Conservation (phyloP, 35 echinoderm and acorn worm genomes). For the Amphiura filiformis region DNA sequence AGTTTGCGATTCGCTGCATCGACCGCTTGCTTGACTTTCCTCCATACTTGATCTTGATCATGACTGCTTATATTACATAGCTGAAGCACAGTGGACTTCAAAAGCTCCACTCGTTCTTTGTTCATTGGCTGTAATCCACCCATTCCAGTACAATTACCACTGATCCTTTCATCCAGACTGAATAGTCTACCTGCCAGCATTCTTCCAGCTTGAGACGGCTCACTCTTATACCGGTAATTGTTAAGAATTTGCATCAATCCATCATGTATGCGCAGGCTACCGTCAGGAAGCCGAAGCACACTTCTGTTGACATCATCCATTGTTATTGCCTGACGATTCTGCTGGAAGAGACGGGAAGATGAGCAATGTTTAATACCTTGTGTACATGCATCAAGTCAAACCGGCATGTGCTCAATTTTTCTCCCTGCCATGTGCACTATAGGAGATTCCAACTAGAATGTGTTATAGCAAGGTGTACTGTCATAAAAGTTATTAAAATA, state of each 20-base stretch:
- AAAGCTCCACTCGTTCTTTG: background rate
- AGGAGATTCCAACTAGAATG: too few relatives aligned
- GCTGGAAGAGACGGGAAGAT: too few relatives aligned
- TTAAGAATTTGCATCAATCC: background rate
- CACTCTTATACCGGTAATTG: background rate
- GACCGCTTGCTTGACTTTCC: background rate
- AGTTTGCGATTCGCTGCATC: background rate
- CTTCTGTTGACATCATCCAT: background rate
- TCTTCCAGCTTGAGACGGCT: background rate
- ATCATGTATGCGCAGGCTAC: background rate
- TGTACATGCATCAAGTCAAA: too few relatives aligned
- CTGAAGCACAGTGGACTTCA: background rate
- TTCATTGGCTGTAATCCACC: background rate
- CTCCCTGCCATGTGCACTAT: too few relatives aligned
- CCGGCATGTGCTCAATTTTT: too few relatives aligned
- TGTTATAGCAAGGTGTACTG: too few relatives aligned
- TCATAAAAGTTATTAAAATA: too few relatives aligned
- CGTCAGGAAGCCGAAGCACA: background rate
- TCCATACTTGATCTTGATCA: background rate
- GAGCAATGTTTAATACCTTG: too few relatives aligned
- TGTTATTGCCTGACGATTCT: background rate
- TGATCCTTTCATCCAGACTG: background rate
- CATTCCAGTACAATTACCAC: background rate
- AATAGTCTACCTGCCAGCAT: background rate
- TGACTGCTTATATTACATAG: background rate